Conservation (phyloP, 2,113 vertebrate genomes). For the Odontesthes bonariensis region DNA sequence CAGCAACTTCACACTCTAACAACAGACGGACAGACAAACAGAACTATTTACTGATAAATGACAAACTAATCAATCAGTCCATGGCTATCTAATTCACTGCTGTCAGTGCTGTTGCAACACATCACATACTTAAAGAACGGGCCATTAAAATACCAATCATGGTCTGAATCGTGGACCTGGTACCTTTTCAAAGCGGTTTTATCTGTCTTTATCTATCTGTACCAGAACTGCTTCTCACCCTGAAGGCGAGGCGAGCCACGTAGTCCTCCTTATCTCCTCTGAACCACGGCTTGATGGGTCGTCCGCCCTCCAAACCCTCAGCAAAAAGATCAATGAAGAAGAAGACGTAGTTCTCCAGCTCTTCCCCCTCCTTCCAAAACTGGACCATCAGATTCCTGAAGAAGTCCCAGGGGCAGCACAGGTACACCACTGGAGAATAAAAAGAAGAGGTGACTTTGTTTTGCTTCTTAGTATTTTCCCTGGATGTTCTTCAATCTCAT, state of each 20-base stretch:
- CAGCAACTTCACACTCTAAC: conserved; percentile 89
- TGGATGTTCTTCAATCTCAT: background rate
- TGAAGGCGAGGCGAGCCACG: conserved; percentile 83
- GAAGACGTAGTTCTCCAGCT: conserved; percentile 87
- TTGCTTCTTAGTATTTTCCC: background rate
- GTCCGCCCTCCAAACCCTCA: conserved; percentile 78
- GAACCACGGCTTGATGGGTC: conserved; percentile 83
- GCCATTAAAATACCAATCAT: too few species aligned
- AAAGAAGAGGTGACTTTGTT: background rate
- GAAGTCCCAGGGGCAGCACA: conserved; percentile 87
- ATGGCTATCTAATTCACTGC: background rate
- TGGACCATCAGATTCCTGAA: conserved; percentile 89
- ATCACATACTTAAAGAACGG: background rate
- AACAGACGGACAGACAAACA: background rate
- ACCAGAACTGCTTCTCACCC: conserved; percentile 75
- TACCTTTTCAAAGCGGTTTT: background rate
- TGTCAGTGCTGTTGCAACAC: background rate
- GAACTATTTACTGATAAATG: background rate
- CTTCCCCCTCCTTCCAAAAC: conserved; percentile 80
- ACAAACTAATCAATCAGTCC: background rate
- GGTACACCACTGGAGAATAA: conserved; percentile 86
- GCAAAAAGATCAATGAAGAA: conserved; percentile 94
- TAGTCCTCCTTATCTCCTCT: conserved; percentile 84
- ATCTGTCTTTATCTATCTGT: too few species aligned
- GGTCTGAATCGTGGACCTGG: too few species aligned